Base-by-base conservation (phyloP, 2,888 invertebrate genomes). In the Calameuta idolon region DNA sequence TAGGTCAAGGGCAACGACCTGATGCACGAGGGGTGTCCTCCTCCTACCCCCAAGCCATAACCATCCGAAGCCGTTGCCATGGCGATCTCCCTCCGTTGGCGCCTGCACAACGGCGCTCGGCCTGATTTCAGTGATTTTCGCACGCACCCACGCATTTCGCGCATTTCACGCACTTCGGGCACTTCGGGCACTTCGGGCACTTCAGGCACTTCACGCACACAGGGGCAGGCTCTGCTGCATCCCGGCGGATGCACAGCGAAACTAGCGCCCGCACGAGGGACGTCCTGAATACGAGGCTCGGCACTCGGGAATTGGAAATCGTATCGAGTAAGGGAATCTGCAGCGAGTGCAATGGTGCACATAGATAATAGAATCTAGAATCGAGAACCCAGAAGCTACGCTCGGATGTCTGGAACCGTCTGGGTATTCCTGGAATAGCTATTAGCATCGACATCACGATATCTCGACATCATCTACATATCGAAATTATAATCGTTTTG, bases 1-100 rank as follows among this genome's bases (percentile, higher is more conserved):
- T 90, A 85, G 91, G 90, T 91, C 90, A 90, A 90, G 89, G 88
- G 85, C 88, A 89, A 90, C 87, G 88, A 88, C 87, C 88, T 85
- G 85, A 83, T 86, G 84, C 86, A 82, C 81, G 76, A 83, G 83
- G 83, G 82, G 80, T 83, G 82, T 80, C 33, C 33, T 33, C 80
- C 83, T 80, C 81, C 75, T 82, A 79, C 78, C 81, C 81, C 12
- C 23, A n/a, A 34, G n/a, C 74, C 33, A n/a, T 79, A 83, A 84
- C 84, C 83, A 75, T 78, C 75, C 76, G 73, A 80, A 80, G 77
- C 79, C 82, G 85, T 87, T 87, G 83, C 87, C 83, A 87, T 85
- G 84, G 85, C 83, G 78, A 76, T 81, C 80, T 74, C 74, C 73
- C 75, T 74, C 71, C 69, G 68, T 68, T 15, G 73, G 30, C 74